Conservation (phyloP, 2,888 invertebrate genomes). For the Synergus japonicus region DNA sequence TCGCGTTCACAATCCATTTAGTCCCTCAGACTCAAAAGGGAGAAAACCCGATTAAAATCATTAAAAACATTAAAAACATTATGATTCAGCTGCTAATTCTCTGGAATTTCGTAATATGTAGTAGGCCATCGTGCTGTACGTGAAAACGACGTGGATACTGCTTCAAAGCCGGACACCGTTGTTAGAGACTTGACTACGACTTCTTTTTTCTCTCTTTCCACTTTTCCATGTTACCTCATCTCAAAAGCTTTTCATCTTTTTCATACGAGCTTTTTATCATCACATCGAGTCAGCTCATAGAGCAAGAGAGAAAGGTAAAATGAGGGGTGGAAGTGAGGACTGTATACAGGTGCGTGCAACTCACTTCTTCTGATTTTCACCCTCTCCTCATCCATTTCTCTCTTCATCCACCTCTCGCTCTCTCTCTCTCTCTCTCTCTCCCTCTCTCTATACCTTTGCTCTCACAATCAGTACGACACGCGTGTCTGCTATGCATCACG, state of each 20-base stretch:
- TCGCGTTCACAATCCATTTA: background rate
- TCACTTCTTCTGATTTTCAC: slow-evolving; percentile 53
- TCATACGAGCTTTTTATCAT: slow-evolving; percentile 75
- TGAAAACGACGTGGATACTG: background rate
- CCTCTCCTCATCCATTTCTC: slow-evolving; percentile 40
- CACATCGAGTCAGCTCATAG: slow-evolving; percentile 69
- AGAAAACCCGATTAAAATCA: background rate
- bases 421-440: slow-evolving; percentile 40
- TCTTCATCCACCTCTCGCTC: slow-evolving; percentile 36
- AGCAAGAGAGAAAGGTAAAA: slow-evolving; percentile 45
- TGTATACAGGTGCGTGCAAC: slow-evolving; percentile 62
- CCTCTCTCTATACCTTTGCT: slow-evolving; percentile 46
- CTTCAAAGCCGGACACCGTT: slow-evolving; percentile 17
- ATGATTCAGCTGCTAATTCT: background rate
- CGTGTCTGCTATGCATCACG: slow-evolving; percentile 70
- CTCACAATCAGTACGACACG: slow-evolving; percentile 51
- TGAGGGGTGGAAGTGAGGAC: slow-evolving; percentile 50
- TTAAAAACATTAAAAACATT: slow-evolving; percentile 3
- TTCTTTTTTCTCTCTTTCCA: slow-evolving; percentile 49
- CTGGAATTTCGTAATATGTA: background rate
- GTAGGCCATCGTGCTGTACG: background rate
- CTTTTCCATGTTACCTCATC: slow-evolving; percentile 60
- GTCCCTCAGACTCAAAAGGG: background rate
- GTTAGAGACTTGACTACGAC: slow-evolving; percentile 46
- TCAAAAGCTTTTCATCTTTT: slow-evolving; percentile 76